Conservation (phyloP, 2,113 vertebrate genomes). For the Planiliza haematocheilus region DNA sequence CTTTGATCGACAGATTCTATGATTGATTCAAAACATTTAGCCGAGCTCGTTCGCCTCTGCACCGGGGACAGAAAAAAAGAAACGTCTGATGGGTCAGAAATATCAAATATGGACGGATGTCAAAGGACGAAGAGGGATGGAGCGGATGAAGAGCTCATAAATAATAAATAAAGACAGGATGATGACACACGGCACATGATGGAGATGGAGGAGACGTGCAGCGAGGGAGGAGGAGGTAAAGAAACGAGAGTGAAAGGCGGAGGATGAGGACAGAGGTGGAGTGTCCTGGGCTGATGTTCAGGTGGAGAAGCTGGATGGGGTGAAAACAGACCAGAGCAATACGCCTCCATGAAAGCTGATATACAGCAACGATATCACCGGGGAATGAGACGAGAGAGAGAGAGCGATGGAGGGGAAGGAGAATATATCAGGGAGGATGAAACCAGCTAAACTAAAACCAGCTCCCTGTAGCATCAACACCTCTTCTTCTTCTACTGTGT, state of each 20-base stretch:
- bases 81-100: constrained; percentile 28
- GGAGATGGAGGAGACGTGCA: too few species aligned
- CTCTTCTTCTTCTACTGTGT: too few species aligned
- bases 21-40: constrained; percentile 20
- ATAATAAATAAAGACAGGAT: too few species aligned
- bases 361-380: constrained; percentile 36
- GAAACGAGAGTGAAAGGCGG: too few species aligned
- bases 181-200: too few species aligned
- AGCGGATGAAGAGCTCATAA: neutral
- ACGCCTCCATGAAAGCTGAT: constrained; percentile 45
- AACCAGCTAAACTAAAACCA: neutral
- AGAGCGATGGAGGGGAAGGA: constrained; percentile 18
- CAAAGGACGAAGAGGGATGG: constrained; percentile 5
- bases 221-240: too few species aligned
- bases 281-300: constrained; percentile 9
- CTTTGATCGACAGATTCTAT: constrained; percentile 35
- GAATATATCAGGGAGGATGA: neutral
- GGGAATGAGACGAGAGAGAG: constrained; percentile 36
- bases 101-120: neutral
- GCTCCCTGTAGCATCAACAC: too few species aligned
- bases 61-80: neutral
- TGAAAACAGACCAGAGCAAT: too few species aligned
- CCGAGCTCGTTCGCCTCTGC: neutral
- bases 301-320: neutral
- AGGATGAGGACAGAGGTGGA: too few species aligned